Percentiles rank a stretch among this genome's conserved stretches.
Evolutionary conservation across 2,888 invertebrate species (phyloP).

Genomic region (Thymelicus lineola): DNA sequence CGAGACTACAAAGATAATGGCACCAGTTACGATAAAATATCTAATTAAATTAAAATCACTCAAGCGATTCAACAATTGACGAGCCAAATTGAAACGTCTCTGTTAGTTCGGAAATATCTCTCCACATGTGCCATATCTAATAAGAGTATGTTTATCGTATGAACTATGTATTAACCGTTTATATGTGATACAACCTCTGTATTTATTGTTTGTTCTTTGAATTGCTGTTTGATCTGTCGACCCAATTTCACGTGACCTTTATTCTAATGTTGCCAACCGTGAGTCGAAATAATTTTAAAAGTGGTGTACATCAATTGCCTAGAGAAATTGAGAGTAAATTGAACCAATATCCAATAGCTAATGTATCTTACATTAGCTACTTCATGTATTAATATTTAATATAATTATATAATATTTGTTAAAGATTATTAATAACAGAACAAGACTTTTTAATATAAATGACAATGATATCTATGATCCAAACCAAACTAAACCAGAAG

Average conservation of each 20-base stretch:
- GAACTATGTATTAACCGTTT: background rate
- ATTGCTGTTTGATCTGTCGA: slow-evolving; percentile 48
- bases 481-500: too few species aligned
- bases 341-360: slow-evolving; percentile 5
- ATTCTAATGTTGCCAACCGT: slow-evolving; percentile 23
- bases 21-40: too few species aligned
- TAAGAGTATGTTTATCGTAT: background rate
- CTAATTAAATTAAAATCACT: too few species aligned
- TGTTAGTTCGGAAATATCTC: background rate
- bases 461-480: too few species aligned
- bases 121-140: background rate
- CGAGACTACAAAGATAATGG: too few species aligned
- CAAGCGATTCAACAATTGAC: too few species aligned
- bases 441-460: too few species aligned
- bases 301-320: slow-evolving; percentile 1
- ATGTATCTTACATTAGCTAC: background rate
- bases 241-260: slow-evolving; percentile 51
- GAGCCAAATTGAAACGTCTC: background rate
- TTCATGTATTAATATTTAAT: slow-evolving; percentile 21
- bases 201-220: slow-evolving; percentile 39
- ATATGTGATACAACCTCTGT: slow-evolving; percentile 3
- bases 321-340: background rate
- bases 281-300: slow-evolving; percentile 22
- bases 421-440: too few species aligned
- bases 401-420: background rate